Conservation (phyloP, 2,888 invertebrate species). For the Dendrolimus houi region DNA sequence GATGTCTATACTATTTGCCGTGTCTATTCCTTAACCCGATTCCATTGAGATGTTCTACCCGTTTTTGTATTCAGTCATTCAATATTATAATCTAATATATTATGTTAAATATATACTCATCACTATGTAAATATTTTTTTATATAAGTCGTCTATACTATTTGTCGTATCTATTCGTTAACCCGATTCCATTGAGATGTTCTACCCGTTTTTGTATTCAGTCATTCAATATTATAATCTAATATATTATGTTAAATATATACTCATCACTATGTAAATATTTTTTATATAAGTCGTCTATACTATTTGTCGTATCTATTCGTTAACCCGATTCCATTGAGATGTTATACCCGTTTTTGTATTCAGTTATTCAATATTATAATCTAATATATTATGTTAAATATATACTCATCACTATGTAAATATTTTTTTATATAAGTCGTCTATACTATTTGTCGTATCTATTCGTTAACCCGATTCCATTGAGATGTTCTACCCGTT, state of each 20-base stretch:
- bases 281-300: neutral
- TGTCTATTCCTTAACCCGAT: slow-evolving; percentile 17
- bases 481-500: slow-evolving; percentile 30
- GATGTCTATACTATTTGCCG: neutral
- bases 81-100: no score
- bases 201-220: slow-evolving; percentile 41
- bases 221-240: slow-evolving; percentile 17
- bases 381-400: no score
- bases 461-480: slow-evolving; percentile 18
- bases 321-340: slow-evolving; percentile 23
- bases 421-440: no score
- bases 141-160: neutral
- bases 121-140: no score
- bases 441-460: slow-evolving; percentile 3
- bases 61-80: slow-evolving; percentile 46
- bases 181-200: slow-evolving; percentile 26
- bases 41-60: slow-evolving; percentile 27
- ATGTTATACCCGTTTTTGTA: slow-evolving; percentile 35
- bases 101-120: no score
- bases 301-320: slow-evolving; percentile 10
- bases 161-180: slow-evolving; percentile 13
- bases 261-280: neutral
- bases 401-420: no score
- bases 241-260: neutral
- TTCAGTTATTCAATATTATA: slow-evolving; percentile 30